Evolutionary conservation across 2,113 vertebrate species (phyloP).

Genomic region (Epinephelus cyanopodus): DNA sequence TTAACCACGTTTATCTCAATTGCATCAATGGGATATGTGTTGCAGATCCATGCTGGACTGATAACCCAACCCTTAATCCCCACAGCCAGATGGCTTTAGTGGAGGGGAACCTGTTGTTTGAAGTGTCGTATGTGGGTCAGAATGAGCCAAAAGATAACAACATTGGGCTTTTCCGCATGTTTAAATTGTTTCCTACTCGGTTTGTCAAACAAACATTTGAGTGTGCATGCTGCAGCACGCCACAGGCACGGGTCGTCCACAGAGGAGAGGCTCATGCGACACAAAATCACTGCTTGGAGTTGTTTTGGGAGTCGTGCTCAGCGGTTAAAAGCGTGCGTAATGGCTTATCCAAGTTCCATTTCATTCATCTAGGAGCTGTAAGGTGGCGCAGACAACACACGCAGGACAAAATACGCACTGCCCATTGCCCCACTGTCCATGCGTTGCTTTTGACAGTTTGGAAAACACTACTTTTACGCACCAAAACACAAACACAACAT

Average conservation of each 20-base stretch:
- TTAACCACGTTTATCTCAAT: constrained; percentile 63
- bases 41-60: constrained; percentile 29
- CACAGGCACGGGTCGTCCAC: constrained; percentile 46
- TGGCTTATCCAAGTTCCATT: background rate
- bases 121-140: constrained; percentile 31
- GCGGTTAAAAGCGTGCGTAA: background rate
- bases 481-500: background rate
- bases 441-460: background rate
- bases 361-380: background rate
- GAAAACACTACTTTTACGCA: background rate
- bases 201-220: constrained; percentile 47
- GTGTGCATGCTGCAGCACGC: constrained; percentile 71
- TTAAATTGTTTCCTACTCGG: constrained; percentile 33
- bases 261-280: constrained; percentile 36
- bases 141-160: constrained; percentile 17
- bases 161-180: constrained; percentile 52
- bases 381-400: background rate
- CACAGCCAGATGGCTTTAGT: background rate
- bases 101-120: constrained; percentile 25
- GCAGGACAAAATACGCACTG: background rate
- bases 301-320: background rate
- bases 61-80: constrained; percentile 33
- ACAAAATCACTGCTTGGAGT: background rate
- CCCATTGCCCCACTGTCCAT: too few species aligned
- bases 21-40: constrained; percentile 41